phyloP scores from a whole-genome alignment of 2,888 invertebrate species.

The Lepidocyrtinus sp. region DNA sequence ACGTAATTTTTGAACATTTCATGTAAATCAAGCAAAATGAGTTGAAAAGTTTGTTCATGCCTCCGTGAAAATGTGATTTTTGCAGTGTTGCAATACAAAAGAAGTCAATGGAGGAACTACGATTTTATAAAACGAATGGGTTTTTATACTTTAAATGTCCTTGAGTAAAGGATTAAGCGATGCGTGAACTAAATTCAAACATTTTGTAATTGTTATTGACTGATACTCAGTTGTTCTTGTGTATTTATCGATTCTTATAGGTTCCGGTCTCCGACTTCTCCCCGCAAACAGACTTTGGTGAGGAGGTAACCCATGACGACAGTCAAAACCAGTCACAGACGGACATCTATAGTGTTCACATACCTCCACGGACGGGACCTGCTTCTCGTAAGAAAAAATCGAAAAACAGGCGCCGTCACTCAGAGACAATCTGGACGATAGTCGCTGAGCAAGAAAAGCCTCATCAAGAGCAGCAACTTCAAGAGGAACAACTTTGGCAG shows the following conservation, averaged over 20 bases:
- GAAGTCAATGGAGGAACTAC: background rate
- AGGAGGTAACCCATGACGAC: background rate
- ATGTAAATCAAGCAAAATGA: background rate
- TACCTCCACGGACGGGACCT: slow-evolving; percentile 44
- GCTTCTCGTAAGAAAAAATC: slow-evolving; percentile 41
- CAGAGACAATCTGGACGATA: slow-evolving; percentile 57
- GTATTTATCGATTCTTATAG: background rate
- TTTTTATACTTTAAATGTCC: background rate
- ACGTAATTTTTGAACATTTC: background rate
- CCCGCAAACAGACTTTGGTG: background rate
- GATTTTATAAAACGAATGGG: slow-evolving; percentile 3
- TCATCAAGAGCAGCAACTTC: slow-evolving; percentile 6
- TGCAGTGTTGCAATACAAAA: background rate
- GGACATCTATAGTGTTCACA: slow-evolving; percentile 32
- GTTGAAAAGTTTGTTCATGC: too few relatives aligned
- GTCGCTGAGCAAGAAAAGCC: slow-evolving; percentile 48
- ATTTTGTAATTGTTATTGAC: background rate
- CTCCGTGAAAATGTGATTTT: background rate
- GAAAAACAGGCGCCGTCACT: slow-evolving; percentile 42
- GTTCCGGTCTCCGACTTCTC: slow-evolving; percentile 5
- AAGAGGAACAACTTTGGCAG: too few relatives aligned
- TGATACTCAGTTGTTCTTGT: background rate
- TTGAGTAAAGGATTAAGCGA: background rate
- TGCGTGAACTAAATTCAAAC: background rate
- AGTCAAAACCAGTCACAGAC: background rate